Conservation (phyloP, 1,140 invertebrate genomes). For the Plodia interpunctella region DNA sequence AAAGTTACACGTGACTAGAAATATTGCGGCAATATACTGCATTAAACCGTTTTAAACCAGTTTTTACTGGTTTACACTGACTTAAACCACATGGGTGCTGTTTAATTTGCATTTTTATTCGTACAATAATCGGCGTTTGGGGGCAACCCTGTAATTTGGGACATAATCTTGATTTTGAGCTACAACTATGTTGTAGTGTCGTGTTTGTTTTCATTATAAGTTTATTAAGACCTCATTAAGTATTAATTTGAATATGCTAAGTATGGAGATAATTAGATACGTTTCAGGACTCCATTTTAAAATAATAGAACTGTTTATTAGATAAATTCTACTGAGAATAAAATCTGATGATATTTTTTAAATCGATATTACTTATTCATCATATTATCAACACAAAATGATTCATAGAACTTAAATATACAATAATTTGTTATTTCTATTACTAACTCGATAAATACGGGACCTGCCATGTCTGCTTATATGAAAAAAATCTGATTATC, state of each 20-base stretch:
- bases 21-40: not conserved
- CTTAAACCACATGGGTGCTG: slow-evolving; percentile 3
- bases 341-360: no score
- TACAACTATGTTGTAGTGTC: not conserved
- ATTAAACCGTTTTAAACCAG: not conserved
- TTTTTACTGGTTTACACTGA: not conserved
- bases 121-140: slow-evolving; percentile 3
- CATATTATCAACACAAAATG: no score
- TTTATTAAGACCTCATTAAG: slow-evolving; percentile 9
- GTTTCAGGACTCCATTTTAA: no score
- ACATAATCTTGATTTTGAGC: slow-evolving; percentile 6
- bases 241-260: slow-evolving; percentile 6
- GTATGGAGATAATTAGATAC: no score
- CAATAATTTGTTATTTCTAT: no score
- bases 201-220: slow-evolving; percentile 11
- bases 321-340: no score
- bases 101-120: slow-evolving; percentile 10
- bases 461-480: no score
- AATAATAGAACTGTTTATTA: no score
- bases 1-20: not conserved
- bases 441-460: no score
- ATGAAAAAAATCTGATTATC: no score
- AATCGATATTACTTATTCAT: no score
- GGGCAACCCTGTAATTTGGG: slow-evolving; percentile 10
- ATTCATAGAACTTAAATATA: no score